Base-by-base conservation (phyloP, 1,140 invertebrate genomes). In the Nomia melanderi region DNA sequence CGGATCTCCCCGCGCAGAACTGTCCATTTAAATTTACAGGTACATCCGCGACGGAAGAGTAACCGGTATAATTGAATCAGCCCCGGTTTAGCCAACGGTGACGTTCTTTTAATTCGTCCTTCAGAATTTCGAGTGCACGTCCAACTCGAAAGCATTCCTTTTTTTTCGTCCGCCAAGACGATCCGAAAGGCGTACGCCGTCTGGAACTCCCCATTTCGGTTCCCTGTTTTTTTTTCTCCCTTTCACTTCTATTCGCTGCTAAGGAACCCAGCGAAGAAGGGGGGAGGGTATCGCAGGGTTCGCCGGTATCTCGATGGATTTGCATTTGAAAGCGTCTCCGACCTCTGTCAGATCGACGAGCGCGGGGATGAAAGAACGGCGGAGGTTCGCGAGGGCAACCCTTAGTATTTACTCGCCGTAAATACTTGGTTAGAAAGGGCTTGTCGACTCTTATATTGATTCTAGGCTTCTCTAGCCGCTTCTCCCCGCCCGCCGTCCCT, bases 401-500 rank as follows among this genome's bases (percentile, higher is more conserved):
- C 65, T 76, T 77, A 70, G 81, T 80, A 84, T 84, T 84, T 84
- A 80, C 78, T 64, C 77, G 73, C 73, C 78, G 82, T 84, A 84
- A 84, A 84, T 84, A 83, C 69, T 78, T 84, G 82, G 81, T 84
- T 84, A 84, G 59, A 81, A 64, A 74, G 64, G 78, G 81, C 64
- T 65, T 83, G 77, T 69, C 76, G 82, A 79, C 77, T 84, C 79
- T 84, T 77, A 83, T 84, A 84, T 84, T 80, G 82, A 84, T 84
- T 84, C 78, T 64, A 12, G 36, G 29, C 39, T 57, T 31, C 60
- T 67, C 50, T 82, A 69, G 65, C 63, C 63, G 31, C 20, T 39
- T 29, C 33, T 11, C 65, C 6, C 7, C 9, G 36, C 47, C 39
- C 33, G 9, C 65, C 6, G n/a, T n/a, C n/a, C n/a, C n/a, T n/a